phyloP scores from a whole-genome alignment of 2,113 vertebrate species.

The Podilymbus podiceps region DNA sequence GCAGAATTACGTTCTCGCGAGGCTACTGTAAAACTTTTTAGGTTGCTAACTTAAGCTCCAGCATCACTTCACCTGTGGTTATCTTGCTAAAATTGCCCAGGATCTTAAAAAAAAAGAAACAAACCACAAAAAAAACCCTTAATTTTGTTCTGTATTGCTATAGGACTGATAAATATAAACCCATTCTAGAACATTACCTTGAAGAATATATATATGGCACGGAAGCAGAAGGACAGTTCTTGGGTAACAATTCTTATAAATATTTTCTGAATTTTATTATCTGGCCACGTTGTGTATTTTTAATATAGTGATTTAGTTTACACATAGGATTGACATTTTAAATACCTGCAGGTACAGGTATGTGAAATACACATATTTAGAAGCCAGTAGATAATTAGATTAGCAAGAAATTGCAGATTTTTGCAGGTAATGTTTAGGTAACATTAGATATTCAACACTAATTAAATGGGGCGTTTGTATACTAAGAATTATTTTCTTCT shows the following conservation, averaged over 20 bases:
- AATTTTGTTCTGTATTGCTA: not conserved
- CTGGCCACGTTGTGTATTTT: not conserved
- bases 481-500: not conserved
- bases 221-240: not conserved
- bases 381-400: not conserved
- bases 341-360: not conserved
- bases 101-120: not conserved
- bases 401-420: not conserved
- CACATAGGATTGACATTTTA: not conserved
- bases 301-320: not conserved
- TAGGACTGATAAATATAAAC: not conserved
- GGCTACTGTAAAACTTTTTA: not conserved
- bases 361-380: not conserved
- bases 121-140: too few species aligned
- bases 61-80: not conserved
- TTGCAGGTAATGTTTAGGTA: not conserved
- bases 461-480: not conserved
- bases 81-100: not conserved
- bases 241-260: not conserved
- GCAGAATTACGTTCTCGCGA: not conserved
- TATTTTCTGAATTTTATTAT: not conserved
- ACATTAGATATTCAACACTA: not conserved
- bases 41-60: not conserved
- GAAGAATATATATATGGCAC: not conserved
- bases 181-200: not conserved